Evolutionary conservation across 2,888 invertebrate species (phyloP).

Genomic region (Ypsolopha scabrella): DNA sequence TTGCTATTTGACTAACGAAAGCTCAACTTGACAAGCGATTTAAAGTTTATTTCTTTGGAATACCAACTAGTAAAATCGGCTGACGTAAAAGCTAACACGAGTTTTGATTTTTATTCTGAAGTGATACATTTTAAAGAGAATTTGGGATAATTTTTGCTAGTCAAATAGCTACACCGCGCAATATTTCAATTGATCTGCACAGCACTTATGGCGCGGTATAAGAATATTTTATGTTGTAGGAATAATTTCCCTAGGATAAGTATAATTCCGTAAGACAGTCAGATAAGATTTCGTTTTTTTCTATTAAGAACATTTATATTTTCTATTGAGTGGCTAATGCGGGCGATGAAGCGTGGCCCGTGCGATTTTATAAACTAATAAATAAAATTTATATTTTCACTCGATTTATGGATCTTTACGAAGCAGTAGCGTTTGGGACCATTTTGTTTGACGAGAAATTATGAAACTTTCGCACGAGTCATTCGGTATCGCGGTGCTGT

Average conservation of each 20-base stretch:
- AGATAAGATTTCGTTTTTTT: constrained; percentile 24
- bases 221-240: constrained; percentile 50
- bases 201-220: constrained; percentile 23
- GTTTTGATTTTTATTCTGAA: too few species aligned
- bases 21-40: too few species aligned
- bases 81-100: too few species aligned
- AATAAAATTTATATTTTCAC: neutral
- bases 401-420: neutral
- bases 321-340: constrained; percentile 12
- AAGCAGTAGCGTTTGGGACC: constrained; percentile 14
- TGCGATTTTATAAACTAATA: neutral
- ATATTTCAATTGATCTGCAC: neutral
- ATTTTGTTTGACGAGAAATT: constrained; percentile 8
- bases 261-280: constrained; percentile 46
- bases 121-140: too few species aligned
- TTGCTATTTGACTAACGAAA: too few species aligned
- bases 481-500: neutral
- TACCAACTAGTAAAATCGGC: too few species aligned
- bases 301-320: constrained; percentile 26
- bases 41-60: too few species aligned
- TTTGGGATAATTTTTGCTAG: too few species aligned
- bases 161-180: neutral
- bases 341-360: neutral
- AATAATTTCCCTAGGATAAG: constrained; percentile 57
- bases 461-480: neutral